Evolutionary conservation across 2,888 invertebrate genomes (phyloP).

Genomic region (Lithophane ornitopus): DNA sequence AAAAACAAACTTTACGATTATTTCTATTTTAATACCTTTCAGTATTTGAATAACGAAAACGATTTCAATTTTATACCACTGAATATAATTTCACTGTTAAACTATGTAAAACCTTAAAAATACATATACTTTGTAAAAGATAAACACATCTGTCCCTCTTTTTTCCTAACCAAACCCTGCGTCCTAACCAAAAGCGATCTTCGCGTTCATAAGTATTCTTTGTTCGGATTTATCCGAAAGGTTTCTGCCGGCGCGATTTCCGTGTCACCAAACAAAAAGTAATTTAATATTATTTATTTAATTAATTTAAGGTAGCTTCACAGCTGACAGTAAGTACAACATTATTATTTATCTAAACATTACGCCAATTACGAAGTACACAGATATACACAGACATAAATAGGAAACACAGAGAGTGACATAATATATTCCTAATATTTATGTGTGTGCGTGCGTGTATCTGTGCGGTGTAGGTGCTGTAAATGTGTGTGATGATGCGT

Average conservation of each 20-base stretch:
- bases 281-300: not conserved
- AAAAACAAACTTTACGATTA: constrained; percentile 13
- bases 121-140: not conserved
- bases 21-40: not conserved
- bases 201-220: not conserved
- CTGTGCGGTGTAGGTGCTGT: too few species aligned
- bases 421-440: too few species aligned
- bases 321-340: too few species aligned
- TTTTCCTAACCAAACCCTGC: not conserved
- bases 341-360: too few species aligned
- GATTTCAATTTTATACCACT: not conserved
- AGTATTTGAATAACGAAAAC: constrained; percentile 1
- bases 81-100: constrained; percentile 1
- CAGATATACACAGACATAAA: too few species aligned
- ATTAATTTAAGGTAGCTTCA: too few species aligned
- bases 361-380: too few species aligned
- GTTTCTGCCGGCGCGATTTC: not conserved
- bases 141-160: not conserved
- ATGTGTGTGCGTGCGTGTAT: too few species aligned
- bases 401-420: too few species aligned
- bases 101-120: not conserved
- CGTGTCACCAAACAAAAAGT: not conserved
- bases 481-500: too few species aligned
- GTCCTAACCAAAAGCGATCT: not conserved
- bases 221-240: not conserved